Evolutionary conservation across 2,797 vertebrate genomes (phyloP).

Genomic region (Sebastes dallii): DNA sequence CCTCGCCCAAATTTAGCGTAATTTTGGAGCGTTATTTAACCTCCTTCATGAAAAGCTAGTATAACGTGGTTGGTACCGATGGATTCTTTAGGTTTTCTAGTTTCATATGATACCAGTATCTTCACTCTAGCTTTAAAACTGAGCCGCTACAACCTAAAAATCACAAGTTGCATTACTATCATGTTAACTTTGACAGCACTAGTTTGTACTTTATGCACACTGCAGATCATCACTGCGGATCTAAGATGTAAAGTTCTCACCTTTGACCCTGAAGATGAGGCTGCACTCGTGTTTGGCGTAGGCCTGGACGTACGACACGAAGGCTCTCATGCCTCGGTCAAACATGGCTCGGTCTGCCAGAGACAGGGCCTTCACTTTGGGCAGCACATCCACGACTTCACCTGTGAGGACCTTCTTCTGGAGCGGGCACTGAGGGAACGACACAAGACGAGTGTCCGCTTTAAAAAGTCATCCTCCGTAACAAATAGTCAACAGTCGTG

Average conservation of each 20-base stretch:
- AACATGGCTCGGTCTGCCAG: constrained; percentile 90
- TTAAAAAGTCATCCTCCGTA: not conserved
- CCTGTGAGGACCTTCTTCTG: constrained; percentile 81
- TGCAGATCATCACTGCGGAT: not conserved
- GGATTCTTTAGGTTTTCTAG: fast-evolving
- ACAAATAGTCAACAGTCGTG: not conserved
- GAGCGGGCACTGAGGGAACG: constrained; percentile 88
- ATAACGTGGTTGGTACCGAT: fast-evolving
- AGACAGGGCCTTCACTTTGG: constrained; percentile 87
- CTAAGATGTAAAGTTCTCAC: constrained; percentile 65
- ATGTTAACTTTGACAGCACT: too few relatives aligned
- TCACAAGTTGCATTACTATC: too few relatives aligned
- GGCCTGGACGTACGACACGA: constrained; percentile 91
- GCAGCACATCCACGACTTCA: constrained; percentile 85
- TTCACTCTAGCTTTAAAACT: too few relatives aligned
- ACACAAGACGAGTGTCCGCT: not conserved
- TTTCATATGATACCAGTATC: too few relatives aligned
- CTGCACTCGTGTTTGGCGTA: constrained; percentile 96
- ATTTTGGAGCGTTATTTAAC: too few relatives aligned
- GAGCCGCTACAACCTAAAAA: too few relatives aligned
- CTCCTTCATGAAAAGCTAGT: fast-evolving
- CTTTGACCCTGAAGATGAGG: constrained; percentile 95
- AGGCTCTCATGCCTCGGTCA: constrained; percentile 92
- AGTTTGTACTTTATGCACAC: not conserved
- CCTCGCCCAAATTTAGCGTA: too few relatives aligned